Conservation (phyloP, 2,888 invertebrate genomes). For the Toxonevra muliebris region DNA sequence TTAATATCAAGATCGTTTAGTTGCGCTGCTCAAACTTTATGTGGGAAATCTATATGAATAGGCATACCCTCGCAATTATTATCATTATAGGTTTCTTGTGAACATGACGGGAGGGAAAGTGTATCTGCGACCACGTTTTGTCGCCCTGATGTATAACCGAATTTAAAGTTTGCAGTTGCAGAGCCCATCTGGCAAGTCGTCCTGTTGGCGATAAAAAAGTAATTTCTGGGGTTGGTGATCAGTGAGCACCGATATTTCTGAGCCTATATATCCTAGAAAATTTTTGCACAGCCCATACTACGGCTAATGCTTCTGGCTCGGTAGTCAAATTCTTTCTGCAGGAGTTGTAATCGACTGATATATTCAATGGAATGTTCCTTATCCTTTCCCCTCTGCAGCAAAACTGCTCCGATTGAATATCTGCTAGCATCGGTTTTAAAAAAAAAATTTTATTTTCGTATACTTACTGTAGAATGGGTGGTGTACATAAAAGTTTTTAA, state of each 20-base stretch:
- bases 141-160: no score
- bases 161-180: no score
- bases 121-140: no score
- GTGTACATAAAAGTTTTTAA: conserved; percentile 37
- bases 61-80: no score
- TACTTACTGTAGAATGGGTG: conserved; percentile 31
- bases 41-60: no score
- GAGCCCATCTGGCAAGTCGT: no score
- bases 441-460: conserved; percentile 32
- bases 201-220: no score
- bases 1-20: no score
- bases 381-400: conserved; percentile 43
- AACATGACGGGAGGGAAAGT: no score
- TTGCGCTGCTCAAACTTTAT: no score
- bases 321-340: conserved; percentile 51
- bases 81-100: no score
- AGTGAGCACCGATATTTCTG: conserved; percentile 41
- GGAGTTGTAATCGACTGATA: conserved; percentile 27
- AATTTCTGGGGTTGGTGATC: no score
- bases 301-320: conserved; percentile 53
- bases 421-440: conserved; percentile 49
- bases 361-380: conserved; percentile 36
- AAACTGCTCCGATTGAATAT: conserved; percentile 38
- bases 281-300: conserved; percentile 22
- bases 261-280: conserved; percentile 40